These are phyloP conservation scores for Chironomus tentans DNA, from an alignment of 2,888 invertebrate species.

Conservation along the genomic window DNA sequence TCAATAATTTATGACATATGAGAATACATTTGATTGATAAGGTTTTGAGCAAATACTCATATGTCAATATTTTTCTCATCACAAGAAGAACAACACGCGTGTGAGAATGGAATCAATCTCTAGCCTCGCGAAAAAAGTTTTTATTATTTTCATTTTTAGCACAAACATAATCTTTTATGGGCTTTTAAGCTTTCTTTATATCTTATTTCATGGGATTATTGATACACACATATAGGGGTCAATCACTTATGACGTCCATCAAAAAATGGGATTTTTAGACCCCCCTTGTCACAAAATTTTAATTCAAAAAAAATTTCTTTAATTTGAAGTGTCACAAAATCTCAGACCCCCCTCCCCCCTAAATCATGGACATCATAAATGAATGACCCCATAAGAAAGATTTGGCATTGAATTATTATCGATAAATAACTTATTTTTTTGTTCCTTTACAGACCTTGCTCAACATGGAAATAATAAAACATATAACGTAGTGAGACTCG, in stretches of 20 bases:
- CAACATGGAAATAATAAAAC: not conserved
- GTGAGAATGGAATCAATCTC: not conserved
- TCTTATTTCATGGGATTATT: not conserved
- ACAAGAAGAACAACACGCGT: not conserved
- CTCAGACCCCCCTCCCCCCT: too few species aligned
- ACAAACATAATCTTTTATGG: not conserved
- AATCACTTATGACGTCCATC: too few species aligned
- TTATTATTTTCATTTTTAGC: not conserved
- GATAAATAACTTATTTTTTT: not conserved
- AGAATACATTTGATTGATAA: not conserved
- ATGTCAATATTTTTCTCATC: not conserved
- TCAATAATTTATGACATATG: not conserved
- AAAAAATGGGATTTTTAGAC: too few species aligned
- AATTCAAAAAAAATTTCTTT: too few species aligned
- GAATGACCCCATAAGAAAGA: too few species aligned
- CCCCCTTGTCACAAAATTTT: too few species aligned
- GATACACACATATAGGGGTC: not conserved
- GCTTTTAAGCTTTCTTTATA: not conserved
- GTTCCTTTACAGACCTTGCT: not conserved
- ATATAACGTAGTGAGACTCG: not conserved
- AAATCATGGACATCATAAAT: too few species aligned
- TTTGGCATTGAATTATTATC: not conserved
- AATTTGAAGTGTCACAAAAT: too few species aligned
- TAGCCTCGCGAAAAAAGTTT: not conserved
- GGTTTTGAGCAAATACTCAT: not conserved